Evolutionary conservation across 2,113 vertebrate species (phyloP).

Genomic region (Cephalopterus ornatus): DNA sequence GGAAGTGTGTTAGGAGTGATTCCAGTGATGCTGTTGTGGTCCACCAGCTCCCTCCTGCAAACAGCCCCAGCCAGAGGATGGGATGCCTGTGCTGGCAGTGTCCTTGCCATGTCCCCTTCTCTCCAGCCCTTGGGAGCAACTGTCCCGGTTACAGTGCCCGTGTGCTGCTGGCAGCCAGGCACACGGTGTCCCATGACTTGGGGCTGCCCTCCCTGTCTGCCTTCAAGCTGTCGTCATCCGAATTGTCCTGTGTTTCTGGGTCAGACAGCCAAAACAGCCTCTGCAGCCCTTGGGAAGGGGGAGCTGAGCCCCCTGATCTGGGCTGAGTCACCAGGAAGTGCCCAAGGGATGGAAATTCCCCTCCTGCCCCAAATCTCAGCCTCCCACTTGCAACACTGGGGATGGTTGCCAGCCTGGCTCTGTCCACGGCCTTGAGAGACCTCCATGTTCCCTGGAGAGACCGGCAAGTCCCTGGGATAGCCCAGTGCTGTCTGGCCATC

Average conservation of each 20-base stretch:
- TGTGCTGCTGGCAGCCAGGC: background rate
- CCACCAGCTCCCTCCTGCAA: background rate
- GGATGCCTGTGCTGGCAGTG: background rate
- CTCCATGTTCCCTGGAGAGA: background rate
- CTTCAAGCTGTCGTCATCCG: background rate
- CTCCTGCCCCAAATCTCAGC: background rate
- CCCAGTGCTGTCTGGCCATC: rapidly evolving
- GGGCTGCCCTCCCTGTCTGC: background rate
- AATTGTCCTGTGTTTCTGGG: background rate
- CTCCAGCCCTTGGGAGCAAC: background rate
- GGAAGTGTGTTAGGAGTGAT: background rate
- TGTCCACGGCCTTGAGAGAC: background rate
- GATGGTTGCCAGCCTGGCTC: background rate
- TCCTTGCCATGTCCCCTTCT: background rate
- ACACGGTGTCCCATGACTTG: rapidly evolving
- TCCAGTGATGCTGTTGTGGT: rapidly evolving
- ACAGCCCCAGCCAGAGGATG: background rate
- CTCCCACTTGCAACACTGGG: rapidly evolving
- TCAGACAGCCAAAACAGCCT: background rate
- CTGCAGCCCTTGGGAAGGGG: background rate
- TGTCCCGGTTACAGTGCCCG: rapidly evolving
- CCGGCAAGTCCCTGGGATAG: background rate
- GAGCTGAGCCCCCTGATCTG: background rate
- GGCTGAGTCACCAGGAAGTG: background rate
- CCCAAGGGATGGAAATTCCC: background rate